Conservation (phyloP, 2,113 vertebrate species). For the Rhynchomys soricoides region DNA sequence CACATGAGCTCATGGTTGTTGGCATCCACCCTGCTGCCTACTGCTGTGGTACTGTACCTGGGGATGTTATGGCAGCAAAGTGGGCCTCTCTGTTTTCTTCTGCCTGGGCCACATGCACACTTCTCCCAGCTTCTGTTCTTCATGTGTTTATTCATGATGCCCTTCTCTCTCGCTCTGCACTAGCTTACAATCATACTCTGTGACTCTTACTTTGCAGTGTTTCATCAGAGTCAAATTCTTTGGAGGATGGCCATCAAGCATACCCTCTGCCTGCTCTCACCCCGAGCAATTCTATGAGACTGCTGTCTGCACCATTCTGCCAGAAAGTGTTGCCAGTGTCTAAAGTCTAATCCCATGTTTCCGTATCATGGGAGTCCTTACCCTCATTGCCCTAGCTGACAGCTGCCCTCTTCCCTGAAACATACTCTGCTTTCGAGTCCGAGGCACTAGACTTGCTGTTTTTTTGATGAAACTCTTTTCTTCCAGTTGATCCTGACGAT, state of each 20-base stretch:
- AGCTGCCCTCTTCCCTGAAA: neutral
- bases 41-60: accelerated
- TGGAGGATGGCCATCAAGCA: too few species aligned
- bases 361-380: neutral
- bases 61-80: too few species aligned
- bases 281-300: neutral
- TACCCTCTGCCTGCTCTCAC: accelerated
- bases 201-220: neutral
- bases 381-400: neutral
- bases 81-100: accelerated
- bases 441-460: accelerated
- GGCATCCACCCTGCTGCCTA: accelerated
- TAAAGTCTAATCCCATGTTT: neutral
- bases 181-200: neutral
- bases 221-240: neutral
- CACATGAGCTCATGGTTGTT: neutral
- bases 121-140: neutral
- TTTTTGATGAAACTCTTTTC: neutral
- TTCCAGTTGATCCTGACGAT: accelerated
- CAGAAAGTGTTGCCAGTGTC: neutral
- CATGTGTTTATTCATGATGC: accelerated
- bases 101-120: accelerated
- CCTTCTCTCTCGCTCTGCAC: neutral
- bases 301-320: too few species aligned
- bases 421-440: neutral